Percentiles rank a stretch among this genome's conserved stretches.
These are phyloP conservation scores for Nothura maculosa DNA, from an alignment of 2,797 vertebrate genomes.

Conservation along the genomic window DNA sequence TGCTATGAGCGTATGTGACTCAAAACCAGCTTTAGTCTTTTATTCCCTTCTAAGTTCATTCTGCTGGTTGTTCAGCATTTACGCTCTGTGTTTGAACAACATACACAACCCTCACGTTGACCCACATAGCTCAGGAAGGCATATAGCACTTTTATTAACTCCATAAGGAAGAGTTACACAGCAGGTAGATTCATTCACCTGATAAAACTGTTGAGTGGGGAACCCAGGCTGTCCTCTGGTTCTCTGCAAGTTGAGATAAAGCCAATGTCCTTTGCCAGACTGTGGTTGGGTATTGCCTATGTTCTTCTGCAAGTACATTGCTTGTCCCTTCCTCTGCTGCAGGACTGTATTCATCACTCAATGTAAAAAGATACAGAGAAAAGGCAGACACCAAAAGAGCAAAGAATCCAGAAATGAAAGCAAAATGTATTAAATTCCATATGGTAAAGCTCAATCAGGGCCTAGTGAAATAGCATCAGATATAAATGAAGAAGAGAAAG, in stretches of 20 bases:
- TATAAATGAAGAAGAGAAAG: not conserved
- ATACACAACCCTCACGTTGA: not conserved
- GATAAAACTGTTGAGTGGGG: not conserved
- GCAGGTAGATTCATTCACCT: not conserved
- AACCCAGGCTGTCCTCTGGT: not conserved
- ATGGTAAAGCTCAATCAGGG: not conserved
- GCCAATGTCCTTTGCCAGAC: not conserved
- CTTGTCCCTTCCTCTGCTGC: not conserved
- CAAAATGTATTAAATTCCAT: not conserved
- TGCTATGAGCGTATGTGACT: fast-evolving
- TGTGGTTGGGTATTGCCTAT: not conserved
- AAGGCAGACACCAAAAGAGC: not conserved
- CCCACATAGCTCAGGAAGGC: not conserved
- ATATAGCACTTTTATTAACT: not conserved
- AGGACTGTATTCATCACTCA: not conserved
- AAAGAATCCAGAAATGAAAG: not conserved
- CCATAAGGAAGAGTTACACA: not conserved
- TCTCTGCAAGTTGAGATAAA: not conserved
- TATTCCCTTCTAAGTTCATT: not conserved
- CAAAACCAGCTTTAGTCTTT: not conserved
- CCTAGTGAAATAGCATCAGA: not conserved
- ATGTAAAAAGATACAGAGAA: not conserved
- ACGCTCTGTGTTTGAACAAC: not conserved
- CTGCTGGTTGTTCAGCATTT: not conserved
- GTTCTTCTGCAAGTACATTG: fast-evolving